Evolutionary conservation across 2,797 vertebrate genomes (phyloP), one percentile per base, ranked within the genome.

Genomic region (Schizothorax lantsangensis): DNA sequence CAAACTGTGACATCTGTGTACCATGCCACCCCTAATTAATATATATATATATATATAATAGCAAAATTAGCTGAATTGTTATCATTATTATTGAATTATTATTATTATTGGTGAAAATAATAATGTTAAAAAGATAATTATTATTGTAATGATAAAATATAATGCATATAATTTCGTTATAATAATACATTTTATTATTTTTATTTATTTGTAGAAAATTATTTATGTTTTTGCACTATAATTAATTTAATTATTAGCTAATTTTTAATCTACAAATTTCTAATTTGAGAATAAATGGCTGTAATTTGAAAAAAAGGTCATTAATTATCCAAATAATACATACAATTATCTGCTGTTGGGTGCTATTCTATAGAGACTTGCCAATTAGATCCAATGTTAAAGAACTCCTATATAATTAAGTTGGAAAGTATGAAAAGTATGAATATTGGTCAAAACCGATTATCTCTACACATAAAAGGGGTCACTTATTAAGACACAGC

Each of bases 401-500:
- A 79, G n/a, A 79, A 79, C 15, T n/a, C 38, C 78, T 62, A 43
- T 62, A 40, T 30, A 38, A 78, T 78, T 57, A 57, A 43, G 23
- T 19, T 5, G 2, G 17, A 79, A 30, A 62, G 36, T 19, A 79
- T 64, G 23, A 30, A 30, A 79, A 45, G n/a, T 45, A 33, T 80
- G n/a, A 64, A 45, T 30, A 30, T 47, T 6, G 1, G 9, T 64
- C n/a, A 30, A 81, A 69, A 52, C 43, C 14, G 45, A 52, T 69
- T 38, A 69, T 49, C 14, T 3, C 7, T 54, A 30, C 19, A 57
- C 14, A 59, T 33, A 57, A 66, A 71, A 64, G n/a, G 19, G 62
- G 38, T 62, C 23, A 78, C 73, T 79, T 88, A 66, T 75, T 87
- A 68, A 19, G 30, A 74, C 73, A 62, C 81, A 81, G 57, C 23